These are phyloP conservation scores for Sebastes itinus DNA, from an alignment of 2,797 vertebrate species.

Conservation along the genomic window DNA sequence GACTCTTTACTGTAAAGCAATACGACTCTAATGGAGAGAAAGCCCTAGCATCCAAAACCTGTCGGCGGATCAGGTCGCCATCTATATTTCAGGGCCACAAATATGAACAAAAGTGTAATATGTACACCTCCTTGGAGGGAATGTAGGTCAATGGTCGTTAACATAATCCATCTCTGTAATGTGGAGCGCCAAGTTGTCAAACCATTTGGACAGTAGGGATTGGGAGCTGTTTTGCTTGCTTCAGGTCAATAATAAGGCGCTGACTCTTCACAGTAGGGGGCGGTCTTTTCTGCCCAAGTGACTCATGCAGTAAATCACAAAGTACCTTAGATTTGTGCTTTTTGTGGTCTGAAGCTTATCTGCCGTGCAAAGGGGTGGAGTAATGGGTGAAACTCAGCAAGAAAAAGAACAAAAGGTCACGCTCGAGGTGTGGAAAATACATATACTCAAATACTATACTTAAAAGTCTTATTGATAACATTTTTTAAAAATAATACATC, in stretches of 20 bases:
- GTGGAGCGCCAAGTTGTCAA: slow-evolving; percentile 24
- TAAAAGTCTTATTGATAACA: too few species aligned
- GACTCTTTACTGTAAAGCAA: slow-evolving; percentile 50
- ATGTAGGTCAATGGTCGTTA: slow-evolving; percentile 53
- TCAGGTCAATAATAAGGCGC: background rate
- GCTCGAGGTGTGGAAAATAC: background rate
- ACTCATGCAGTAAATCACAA: background rate
- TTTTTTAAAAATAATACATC: too few species aligned
- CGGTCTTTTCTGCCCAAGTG: background rate
- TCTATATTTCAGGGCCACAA: slow-evolving; percentile 54
- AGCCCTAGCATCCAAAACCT: background rate
- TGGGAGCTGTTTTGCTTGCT: background rate
- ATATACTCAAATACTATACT: background rate
- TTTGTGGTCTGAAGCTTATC: background rate
- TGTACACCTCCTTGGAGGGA: slow-evolving; percentile 22
- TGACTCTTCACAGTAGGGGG: slow-evolving; percentile 10
- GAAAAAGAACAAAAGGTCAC: background rate
- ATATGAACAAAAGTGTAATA: slow-evolving; percentile 45
- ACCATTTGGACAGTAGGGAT: slow-evolving; percentile 3
- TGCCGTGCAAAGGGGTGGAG: background rate
- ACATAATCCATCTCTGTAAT: slow-evolving; percentile 54
- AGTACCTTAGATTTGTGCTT: background rate
- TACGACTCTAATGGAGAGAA: slow-evolving; percentile 48
- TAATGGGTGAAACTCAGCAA: too few species aligned
- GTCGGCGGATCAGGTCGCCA: slow-evolving; percentile 12